Percentiles rank a stretch among this genome's conserved stretches.
Evolutionary conservation across 2,797 vertebrate genomes (phyloP).

Genomic region (Astyanax mexicanus): DNA sequence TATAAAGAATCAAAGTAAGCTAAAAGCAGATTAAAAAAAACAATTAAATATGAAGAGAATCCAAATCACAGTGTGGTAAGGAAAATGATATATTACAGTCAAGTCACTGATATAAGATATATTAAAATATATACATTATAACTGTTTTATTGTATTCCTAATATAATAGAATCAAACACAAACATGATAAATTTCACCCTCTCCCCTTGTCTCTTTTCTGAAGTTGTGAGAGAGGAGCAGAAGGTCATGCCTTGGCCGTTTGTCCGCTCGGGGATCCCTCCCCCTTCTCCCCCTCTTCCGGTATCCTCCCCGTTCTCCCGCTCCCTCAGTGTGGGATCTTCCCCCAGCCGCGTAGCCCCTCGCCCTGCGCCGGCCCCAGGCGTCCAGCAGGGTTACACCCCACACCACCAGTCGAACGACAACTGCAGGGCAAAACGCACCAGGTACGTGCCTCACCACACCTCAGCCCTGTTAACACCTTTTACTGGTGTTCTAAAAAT

Average conservation of each 20-base stretch:
- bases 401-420: conserved; percentile 66
- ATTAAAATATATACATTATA: neutral
- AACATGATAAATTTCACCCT: no score
- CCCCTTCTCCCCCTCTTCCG: conserved; percentile 70
- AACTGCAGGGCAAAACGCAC: conserved; percentile 74
- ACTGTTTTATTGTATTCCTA: no score
- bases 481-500: neutral
- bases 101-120: no score
- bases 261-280: conserved; percentile 57
- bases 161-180: no score
- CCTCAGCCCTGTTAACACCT: neutral
- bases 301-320: conserved; percentile 73
- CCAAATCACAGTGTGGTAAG: no score
- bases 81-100: no score
- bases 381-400: conserved; percentile 61
- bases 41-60: no score
- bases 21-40: neutral
- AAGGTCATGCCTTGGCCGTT: conserved; percentile 78
- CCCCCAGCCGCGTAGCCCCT: conserved; percentile 71
- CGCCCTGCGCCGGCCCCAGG: conserved; percentile 56
- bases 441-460: conserved; percentile 65
- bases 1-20: no score
- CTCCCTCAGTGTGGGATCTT: conserved; percentile 76
- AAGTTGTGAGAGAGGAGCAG: conserved; percentile 78
- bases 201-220: conserved; percentile 9